phyloP scores from a whole-genome alignment of 2,797 vertebrate species.

The Serranus cabrilla region DNA sequence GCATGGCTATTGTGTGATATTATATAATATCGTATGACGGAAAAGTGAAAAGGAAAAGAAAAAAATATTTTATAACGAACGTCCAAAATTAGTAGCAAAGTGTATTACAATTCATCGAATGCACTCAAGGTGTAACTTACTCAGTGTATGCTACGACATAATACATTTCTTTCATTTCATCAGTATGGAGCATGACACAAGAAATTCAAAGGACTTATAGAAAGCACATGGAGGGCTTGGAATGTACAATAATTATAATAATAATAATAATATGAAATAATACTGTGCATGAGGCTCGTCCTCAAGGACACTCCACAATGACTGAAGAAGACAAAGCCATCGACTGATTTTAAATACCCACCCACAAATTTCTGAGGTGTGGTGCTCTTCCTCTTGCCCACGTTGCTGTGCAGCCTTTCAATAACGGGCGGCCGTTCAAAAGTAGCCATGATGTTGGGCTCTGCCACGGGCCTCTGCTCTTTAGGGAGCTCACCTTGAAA shows the following conservation, averaged over 20 bases:
- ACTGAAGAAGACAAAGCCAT: not conserved
- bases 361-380: constrained; percentile 99
- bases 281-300: not conserved
- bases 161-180: not conserved
- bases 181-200: not conserved
- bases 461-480: constrained; percentile 91
- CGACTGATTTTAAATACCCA: constrained; percentile 72
- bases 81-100: not conserved
- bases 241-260: too few relatives aligned
- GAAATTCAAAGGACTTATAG: not conserved
- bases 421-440: constrained; percentile 97
- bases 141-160: not conserved
- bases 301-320: not conserved
- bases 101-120: not conserved
- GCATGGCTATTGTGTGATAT: constrained; percentile 3
- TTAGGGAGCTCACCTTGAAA: constrained; percentile 89
- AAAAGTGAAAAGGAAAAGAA: constrained; percentile 10
- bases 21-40: constrained; percentile 11
- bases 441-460: constrained; percentile 89
- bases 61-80: not conserved
- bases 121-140: not conserved
- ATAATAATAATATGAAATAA: not conserved
- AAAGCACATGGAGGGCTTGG: not conserved
- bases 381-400: constrained; percentile 99
- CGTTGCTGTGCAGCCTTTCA: constrained; percentile 94